Conservation (phyloP, 2,888 invertebrate species). For the Podabrus alpinus region DNA sequence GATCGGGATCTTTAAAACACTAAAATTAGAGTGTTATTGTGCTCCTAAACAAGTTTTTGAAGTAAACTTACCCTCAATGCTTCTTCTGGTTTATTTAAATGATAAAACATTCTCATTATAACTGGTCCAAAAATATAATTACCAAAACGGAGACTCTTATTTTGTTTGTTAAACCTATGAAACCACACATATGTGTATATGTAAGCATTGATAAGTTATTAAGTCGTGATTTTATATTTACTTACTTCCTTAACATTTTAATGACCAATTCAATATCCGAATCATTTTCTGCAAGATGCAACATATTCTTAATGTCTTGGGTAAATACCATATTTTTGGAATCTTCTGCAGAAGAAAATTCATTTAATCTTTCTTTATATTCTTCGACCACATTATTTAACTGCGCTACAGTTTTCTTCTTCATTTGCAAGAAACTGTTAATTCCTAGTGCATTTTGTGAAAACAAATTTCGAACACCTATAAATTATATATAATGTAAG, state of each 20-base stretch:
- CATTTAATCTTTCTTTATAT: slow-evolving; percentile 72
- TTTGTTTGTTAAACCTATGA: slow-evolving; percentile 70
- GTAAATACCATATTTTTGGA: slow-evolving; percentile 75
- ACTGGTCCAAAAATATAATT: slow-evolving; percentile 82
- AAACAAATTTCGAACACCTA: slow-evolving; percentile 54
- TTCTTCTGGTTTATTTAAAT: slow-evolving; percentile 68
- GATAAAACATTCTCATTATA: slow-evolving; percentile 77
- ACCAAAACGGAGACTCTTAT: slow-evolving; percentile 74
- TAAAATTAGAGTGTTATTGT: slow-evolving; percentile 48
- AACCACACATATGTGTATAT: neutral
- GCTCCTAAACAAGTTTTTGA: neutral
- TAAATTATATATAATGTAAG: neutral
- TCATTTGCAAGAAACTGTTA: slow-evolving; percentile 61
- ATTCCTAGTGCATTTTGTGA: slow-evolving; percentile 65
- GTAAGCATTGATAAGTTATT: neutral
- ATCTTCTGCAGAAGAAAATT: slow-evolving; percentile 60
- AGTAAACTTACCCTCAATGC: slow-evolving; percentile 63
- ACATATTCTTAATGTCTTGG: slow-evolving; percentile 82
- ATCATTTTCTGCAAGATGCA: slow-evolving; percentile 68
- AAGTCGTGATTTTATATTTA: neutral
- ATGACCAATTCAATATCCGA: slow-evolving; percentile 66
- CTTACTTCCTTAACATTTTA: slow-evolving; percentile 73
- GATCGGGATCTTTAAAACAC: slow-evolving; percentile 66
- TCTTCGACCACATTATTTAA: slow-evolving; percentile 66
- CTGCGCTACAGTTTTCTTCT: slow-evolving; percentile 62